Base-by-base conservation (phyloP, 92 coral and sea anemone genomes). In the Umimayanthus kanabou region DNA sequence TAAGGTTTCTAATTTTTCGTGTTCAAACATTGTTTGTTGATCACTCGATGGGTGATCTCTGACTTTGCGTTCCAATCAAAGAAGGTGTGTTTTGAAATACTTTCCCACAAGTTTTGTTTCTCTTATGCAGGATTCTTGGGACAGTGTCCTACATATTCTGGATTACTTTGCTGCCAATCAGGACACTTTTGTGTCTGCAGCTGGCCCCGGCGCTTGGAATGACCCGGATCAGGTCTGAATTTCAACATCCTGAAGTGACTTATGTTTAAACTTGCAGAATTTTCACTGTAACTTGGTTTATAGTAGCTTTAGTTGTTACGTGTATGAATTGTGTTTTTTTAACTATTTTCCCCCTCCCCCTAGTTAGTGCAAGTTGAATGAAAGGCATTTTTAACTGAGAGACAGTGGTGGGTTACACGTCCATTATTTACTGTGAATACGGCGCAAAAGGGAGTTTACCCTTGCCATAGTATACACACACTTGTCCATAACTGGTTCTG, bases 171-270 rank as follows among this genome's bases (percentile, higher is more conserved):
- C 98, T 8, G 93, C 88, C 53, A 95, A 97, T 61, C 99, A 97
- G 85, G 97, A 95, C 85, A 90, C 89, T 1, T 93, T 95, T 65
- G 85, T 86, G 3, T 88, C 93, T 23, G 99, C 94, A 2, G 99
- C 99, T 11, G 98, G 99, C 3, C 99, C 99, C 65, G 99, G 99
- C 9, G 95, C 94, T 82, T 97, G 99, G 99, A 95, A 97, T 85
- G 99, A 97, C 71, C 99, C 99, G 49, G 99, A 97, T 80, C 92
- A 91, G 98, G 99, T 96, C 84, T 40, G 73, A 79, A 66, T 11
- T 30, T 29, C 76, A 73, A 73, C 42, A 40, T 73, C 74, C 26
- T 67, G 5, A 22, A 67, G 3, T 7, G 26, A 23, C 23, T 70
- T 25, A 18, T 26, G 37, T 70, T 67, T 70, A 22, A 47, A 47